phyloP scores from a whole-genome alignment of 2,113 vertebrate genomes.

The Bombycilla garrulus region DNA sequence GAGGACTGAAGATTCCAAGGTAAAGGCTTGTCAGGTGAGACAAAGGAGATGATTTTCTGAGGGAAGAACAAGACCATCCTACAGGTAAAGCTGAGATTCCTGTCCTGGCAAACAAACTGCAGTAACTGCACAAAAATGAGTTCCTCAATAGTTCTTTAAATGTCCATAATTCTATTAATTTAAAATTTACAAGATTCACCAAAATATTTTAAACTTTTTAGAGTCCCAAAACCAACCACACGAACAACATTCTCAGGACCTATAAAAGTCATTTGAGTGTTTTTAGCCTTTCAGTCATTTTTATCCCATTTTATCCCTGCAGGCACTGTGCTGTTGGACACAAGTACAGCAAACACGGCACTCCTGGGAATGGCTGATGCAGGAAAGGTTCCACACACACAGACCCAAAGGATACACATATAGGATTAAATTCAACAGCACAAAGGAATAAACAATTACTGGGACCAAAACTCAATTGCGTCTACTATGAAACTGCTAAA shows the following conservation, averaged over 20 bases:
- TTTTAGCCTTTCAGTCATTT: background rate
- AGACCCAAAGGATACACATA: background rate
- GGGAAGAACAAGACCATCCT: background rate
- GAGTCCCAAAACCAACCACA: background rate
- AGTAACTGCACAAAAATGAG: accelerated
- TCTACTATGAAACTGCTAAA: background rate
- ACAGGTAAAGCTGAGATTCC: background rate
- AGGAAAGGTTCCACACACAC: background rate
- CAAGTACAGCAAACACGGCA: background rate
- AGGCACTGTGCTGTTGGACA: background rate
- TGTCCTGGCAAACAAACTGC: background rate
- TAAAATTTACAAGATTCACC: background rate
- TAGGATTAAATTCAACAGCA: background rate
- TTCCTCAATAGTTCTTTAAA: background rate
- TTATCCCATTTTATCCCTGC: background rate
- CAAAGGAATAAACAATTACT: slow-evolving; percentile 43
- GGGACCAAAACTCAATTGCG: slow-evolving; percentile 35
- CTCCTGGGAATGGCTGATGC: background rate
- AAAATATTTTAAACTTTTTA: background rate
- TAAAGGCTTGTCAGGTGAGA: background rate
- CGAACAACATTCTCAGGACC: background rate
- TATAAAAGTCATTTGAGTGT: background rate
- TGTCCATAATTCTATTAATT: background rate
- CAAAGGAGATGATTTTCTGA: background rate
- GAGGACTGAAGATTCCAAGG: background rate